Evolutionary conservation across 2,113 vertebrate genomes (phyloP).

Genomic region (Nyctereutes procyonoides): DNA sequence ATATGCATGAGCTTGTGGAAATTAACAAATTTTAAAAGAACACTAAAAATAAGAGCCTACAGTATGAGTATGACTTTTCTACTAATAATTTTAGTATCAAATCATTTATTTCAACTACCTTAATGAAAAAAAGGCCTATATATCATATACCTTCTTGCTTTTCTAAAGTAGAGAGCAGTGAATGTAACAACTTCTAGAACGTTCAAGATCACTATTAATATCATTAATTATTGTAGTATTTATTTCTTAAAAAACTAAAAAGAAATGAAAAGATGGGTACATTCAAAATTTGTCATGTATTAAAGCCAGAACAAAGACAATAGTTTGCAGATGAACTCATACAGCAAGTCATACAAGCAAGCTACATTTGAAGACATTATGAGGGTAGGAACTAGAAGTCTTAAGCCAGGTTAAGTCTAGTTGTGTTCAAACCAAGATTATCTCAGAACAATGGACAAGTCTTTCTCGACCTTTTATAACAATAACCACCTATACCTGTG

Average conservation of each 20-base stretch:
- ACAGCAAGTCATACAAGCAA: not conserved
- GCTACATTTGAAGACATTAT: not conserved
- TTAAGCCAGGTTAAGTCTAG: not conserved
- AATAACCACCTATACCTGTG: not conserved
- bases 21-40: conserved; percentile 32
- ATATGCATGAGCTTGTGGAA: not conserved
- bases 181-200: conserved; percentile 1
- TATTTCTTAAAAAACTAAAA: not conserved
- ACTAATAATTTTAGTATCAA: not conserved
- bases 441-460: conserved; percentile 25
- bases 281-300: not conserved
- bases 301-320: conserved; percentile 11
- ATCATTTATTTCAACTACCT: conserved; percentile 27
- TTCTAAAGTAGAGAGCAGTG: conserved; percentile 13
- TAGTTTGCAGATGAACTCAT: not conserved
- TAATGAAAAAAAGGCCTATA: not conserved
- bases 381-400: not conserved
- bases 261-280: not conserved
- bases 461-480: not conserved
- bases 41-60: not conserved
- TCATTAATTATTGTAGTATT: not conserved
- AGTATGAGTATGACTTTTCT: not conserved
- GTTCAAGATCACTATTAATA: not conserved
- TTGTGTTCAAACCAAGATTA: not conserved
- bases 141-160: not conserved